Percentiles rank a stretch among this genome's conserved stretches.
These are phyloP conservation scores for Coenobita brevimanus DNA, from an alignment of 1,140 invertebrate genomes.

Conservation along the genomic window DNA sequence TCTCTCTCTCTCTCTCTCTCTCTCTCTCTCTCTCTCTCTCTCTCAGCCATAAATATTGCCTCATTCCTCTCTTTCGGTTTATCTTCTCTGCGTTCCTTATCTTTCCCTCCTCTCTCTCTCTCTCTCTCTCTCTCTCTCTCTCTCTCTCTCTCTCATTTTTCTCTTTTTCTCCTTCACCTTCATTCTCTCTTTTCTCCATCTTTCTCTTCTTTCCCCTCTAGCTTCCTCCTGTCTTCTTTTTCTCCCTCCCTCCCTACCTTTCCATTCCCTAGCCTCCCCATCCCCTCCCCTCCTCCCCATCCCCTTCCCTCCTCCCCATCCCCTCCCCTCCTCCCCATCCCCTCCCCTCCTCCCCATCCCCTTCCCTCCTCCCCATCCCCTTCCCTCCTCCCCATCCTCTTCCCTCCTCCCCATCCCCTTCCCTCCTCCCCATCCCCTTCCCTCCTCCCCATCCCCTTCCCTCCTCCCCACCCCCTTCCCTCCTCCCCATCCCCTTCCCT, in stretches of 20 bases:
- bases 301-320: not conserved
- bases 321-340: not conserved
- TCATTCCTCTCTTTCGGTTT: too few species aligned
- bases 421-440: not conserved
- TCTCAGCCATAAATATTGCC: too few species aligned
- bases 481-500: not conserved
- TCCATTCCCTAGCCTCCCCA: not conserved
- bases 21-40: slow-evolving; percentile 11
- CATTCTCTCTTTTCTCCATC: not conserved
- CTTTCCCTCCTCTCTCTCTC: not conserved
- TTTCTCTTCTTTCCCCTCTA: not conserved
- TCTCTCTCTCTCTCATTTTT: not conserved
- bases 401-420: not conserved
- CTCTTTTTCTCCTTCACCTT: not conserved
- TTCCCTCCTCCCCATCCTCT: not conserved
- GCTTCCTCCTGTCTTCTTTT: not conserved
- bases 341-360: not conserved
- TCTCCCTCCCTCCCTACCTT: not conserved
- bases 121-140: not conserved
- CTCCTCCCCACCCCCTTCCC: not conserved
- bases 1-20: not conserved
- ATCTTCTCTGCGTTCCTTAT: not conserved
- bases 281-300: not conserved
- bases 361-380: not conserved
- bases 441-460: not conserved